Conservation (phyloP, 2,888 invertebrate species). For the Dasypogon diadema region DNA sequence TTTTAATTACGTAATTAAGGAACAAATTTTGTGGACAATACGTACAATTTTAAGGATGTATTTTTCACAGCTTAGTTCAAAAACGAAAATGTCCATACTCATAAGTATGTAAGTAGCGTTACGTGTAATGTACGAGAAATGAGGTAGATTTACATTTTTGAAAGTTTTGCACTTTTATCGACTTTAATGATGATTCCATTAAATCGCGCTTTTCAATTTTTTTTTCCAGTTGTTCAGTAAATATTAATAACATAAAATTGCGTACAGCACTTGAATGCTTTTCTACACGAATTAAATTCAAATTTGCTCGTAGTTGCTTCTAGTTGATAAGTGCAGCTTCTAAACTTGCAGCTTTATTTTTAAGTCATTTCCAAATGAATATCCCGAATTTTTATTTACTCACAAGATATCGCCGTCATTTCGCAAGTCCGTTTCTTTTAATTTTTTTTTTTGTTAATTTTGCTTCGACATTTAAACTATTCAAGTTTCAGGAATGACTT, state of each 20-base stretch:
- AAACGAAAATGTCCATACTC: background rate
- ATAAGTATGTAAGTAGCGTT: slow-evolving; percentile 11
- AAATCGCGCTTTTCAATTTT: slow-evolving; percentile 1
- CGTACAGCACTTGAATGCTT: slow-evolving; percentile 46
- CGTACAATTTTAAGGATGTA: slow-evolving; percentile 5
- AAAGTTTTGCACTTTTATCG: slow-evolving; percentile 35
- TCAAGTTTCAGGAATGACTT: no score
- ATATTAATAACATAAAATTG: background rate
- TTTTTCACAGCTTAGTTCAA: slow-evolving; percentile 9
- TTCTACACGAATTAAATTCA: slow-evolving; percentile 31
- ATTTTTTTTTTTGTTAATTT: no score
- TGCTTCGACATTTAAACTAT: no score
- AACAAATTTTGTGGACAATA: slow-evolving; percentile 10
- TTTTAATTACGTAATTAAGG: slow-evolving; percentile 25
- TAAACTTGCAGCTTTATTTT: no score
- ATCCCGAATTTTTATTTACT: no score
- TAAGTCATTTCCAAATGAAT: no score
- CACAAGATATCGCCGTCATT: no score
- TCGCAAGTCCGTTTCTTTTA: no score
- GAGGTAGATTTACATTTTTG: background rate
- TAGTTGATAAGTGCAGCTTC: background rate
- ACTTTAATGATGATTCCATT: background rate
- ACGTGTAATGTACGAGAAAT: background rate
- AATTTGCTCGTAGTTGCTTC: slow-evolving; percentile 26
- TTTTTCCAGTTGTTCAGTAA: background rate